Base-by-base conservation (phyloP, 2,888 invertebrate species). In the Athetis lepigone region DNA sequence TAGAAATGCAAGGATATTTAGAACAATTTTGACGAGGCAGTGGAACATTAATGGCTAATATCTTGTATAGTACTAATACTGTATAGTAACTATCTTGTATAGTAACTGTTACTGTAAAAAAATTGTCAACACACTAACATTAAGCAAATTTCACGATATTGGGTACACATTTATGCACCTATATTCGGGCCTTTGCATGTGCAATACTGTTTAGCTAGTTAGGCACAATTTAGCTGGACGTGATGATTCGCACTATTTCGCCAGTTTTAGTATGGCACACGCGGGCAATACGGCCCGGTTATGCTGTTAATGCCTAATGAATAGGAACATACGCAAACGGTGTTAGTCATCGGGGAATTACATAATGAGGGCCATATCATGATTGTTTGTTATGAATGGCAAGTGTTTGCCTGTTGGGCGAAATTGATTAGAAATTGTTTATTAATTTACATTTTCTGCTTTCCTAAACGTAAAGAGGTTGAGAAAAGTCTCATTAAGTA, bases 201-300 rank as follows among this genome's bases (percentile, higher is more conserved):
- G 77, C 70, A 76, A 59, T 62, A 36, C 59, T 45, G 45, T 77
- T 63, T 68, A 61, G 58, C 60, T 56, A 61, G 60, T 66, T 58
- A 52, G 25, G 54, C 29, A 45, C 25, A 64, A 79, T 77, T 66
- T 66, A 64, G 55, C 69, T 46, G 62, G 27, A 73, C 60, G 70
- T 59, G 61, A 62, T 80, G 57, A 73, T 49, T 63, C 50, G 55
- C 60, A 80, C 65, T 73, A 58, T 72, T 63, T 61, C 58, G 58
- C 46, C 9, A 19, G 61, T 59, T 79, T 50, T 55, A 70, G 50
- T 43, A 37, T 16, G 39, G 42, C 37, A 23, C 46, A 45, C 25
- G 27, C 52, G 37, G 21, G 23, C 18, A 25, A 29, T 52, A 70
- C 29, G 39, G 57, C 43, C 54, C 52, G 39, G 73, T 66, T 70